Evolutionary conservation across 2,888 invertebrate genomes (phyloP).

Genomic region (Ernsta delagoae): DNA sequence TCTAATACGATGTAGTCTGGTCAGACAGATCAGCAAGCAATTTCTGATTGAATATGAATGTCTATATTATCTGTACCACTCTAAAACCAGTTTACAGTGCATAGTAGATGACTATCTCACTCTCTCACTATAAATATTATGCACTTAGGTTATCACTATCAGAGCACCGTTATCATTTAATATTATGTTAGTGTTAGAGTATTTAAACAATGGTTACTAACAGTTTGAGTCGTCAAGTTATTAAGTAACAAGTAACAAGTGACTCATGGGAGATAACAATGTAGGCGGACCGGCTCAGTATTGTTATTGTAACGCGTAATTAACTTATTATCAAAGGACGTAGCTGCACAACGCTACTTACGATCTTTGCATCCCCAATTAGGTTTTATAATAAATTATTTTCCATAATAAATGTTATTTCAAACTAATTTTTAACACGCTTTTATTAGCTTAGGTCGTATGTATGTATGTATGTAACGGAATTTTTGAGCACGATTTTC

Average conservation of each 20-base stretch:
- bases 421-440: too few species aligned
- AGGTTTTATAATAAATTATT: too few species aligned
- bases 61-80: too few species aligned
- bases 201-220: conserved; percentile 1
- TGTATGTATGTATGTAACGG: too few species aligned
- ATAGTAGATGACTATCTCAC: background rate
- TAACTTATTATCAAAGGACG: conserved; percentile 22
- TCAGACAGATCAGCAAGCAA: too few species aligned
- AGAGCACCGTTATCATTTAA: background rate
- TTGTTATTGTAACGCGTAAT: conserved; percentile 23
- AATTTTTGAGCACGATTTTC: too few species aligned
- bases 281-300: conserved; percentile 20
- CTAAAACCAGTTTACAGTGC: too few species aligned
- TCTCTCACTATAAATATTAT: background rate
- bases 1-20: too few species aligned
- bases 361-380: too few species aligned
- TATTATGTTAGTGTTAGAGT: background rate
- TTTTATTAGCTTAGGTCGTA: too few species aligned
- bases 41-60: too few species aligned
- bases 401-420: too few species aligned
- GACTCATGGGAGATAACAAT: conserved; percentile 25
- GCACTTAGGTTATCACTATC: conserved; percentile 1
- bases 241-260: conserved; percentile 25
- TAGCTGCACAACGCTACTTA: background rate
- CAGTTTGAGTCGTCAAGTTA: conserved; percentile 17